These are phyloP conservation scores for Chrysoperla carnea DNA, from an alignment of 1,140 invertebrate genomes.

Conservation along the genomic window DNA sequence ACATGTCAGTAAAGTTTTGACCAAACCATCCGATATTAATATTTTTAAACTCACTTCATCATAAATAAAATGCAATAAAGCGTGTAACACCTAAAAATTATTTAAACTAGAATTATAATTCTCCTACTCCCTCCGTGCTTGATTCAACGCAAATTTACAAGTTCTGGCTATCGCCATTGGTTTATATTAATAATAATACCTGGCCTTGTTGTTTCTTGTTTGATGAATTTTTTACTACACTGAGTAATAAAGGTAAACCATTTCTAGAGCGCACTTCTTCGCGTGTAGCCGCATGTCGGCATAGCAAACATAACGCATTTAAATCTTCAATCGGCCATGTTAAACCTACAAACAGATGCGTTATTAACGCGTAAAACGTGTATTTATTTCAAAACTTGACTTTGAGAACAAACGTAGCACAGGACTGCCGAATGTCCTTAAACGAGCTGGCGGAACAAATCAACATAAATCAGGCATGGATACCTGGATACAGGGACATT, in stretches of 20 bases:
- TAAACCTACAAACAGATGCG: neutral
- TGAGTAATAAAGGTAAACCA: neutral
- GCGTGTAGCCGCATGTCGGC: neutral
- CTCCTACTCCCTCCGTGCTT: too few species aligned
- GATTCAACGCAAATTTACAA: too few species aligned
- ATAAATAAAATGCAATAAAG: neutral
- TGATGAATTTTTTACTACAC: neutral
- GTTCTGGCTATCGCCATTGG: too few species aligned
- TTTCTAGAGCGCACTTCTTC: neutral
- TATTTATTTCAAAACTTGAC: too few species aligned
- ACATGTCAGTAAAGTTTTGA: slow-evolving; percentile 22
- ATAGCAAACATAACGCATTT: neutral
- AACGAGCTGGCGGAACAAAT: too few species aligned
- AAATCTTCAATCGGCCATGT: neutral
- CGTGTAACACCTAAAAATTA: neutral
- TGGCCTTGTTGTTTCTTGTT: neutral
- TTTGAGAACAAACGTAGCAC: too few species aligned
- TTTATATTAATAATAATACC: neutral
- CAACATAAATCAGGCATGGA: too few species aligned
- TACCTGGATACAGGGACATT: too few species aligned
- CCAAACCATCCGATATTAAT: slow-evolving; percentile 13
- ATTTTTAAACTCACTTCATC: slow-evolving; percentile 6
- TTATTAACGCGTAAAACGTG: too few species aligned
- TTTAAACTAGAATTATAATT: too few species aligned
- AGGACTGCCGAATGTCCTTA: too few species aligned